These are phyloP conservation scores for Nicator chloris DNA, from an alignment of 2,113 vertebrate species.

Conservation along the genomic window DNA sequence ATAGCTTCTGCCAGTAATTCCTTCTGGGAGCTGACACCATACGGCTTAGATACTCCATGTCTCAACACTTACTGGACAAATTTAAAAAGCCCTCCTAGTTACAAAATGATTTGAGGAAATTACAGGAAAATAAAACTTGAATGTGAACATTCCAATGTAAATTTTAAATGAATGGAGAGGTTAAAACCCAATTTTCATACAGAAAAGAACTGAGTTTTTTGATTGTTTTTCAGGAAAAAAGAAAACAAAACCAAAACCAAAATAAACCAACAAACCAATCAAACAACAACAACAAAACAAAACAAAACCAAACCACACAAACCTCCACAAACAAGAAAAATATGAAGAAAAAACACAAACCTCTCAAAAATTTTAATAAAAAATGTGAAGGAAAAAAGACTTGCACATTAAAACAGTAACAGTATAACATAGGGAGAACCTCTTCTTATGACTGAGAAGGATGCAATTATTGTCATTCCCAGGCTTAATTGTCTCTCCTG, in stretches of 20 bases:
- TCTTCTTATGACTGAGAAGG: background rate
- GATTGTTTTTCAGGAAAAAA: background rate
- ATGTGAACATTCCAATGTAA: background rate
- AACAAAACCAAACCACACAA: background rate
- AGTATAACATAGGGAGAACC: background rate
- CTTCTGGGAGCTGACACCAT: background rate
- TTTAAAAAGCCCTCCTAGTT: background rate
- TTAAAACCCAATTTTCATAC: background rate
- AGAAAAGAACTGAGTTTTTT: background rate
- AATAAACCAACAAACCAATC: background rate
- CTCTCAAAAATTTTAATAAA: background rate
- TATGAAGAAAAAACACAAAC: background rate
- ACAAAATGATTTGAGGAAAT: background rate
- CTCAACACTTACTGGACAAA: background rate
- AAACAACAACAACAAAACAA: background rate
- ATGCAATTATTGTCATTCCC: background rate
- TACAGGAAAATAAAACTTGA: background rate
- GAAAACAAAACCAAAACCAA: background rate
- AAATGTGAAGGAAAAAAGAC: fast-evolving
- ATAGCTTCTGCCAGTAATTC: background rate
- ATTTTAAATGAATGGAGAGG: background rate
- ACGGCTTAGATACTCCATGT: background rate
- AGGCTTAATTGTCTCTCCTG: background rate
- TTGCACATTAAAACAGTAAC: background rate
- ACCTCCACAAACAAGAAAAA: background rate